Percentiles rank a stretch among this genome's conserved stretches.
phyloP scores from a whole-genome alignment of 2,888 invertebrate species.

The Patella caerulea region DNA sequence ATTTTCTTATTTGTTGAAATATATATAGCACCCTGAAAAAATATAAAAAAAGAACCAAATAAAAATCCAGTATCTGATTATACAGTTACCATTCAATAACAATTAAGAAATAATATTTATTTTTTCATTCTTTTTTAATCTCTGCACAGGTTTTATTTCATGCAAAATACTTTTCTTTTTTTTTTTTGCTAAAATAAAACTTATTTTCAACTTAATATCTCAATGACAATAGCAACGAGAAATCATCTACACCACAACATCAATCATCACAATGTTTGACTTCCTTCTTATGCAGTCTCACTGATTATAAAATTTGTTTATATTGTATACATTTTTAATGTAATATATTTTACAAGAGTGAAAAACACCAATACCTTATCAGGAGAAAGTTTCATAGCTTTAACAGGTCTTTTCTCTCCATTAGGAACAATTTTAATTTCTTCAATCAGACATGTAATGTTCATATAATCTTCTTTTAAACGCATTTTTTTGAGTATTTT shows the following conservation, averaged over 20 bases:
- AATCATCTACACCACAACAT: too few relatives aligned
- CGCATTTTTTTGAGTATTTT: slow-evolving; percentile 86
- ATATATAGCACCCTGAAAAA: slow-evolving; percentile 80
- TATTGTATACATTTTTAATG: neutral
- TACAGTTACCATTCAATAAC: too few relatives aligned
- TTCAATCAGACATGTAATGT: slow-evolving; percentile 87
- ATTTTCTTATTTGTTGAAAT: slow-evolving; percentile 81
- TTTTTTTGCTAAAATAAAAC: too few relatives aligned
- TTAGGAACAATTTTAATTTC: slow-evolving; percentile 80
- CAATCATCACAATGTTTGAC: too few relatives aligned
- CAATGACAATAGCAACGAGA: neutral
- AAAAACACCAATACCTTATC: slow-evolving; percentile 47
- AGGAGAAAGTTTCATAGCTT: slow-evolving; percentile 83
- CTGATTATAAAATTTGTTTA: too few relatives aligned
- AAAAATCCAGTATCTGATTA: neutral
- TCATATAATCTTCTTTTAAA: slow-evolving; percentile 78
- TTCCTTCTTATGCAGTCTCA: too few relatives aligned
- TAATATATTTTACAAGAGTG: neutral
- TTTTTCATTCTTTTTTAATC: too few relatives aligned
- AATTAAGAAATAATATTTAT: too few relatives aligned
- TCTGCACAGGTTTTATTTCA: too few relatives aligned
- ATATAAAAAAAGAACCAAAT: slow-evolving; percentile 22
- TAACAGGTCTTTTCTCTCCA: slow-evolving; percentile 75
- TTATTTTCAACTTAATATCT: neutral
- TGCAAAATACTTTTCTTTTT: too few relatives aligned